Conservation (phyloP, 2,113 vertebrate genomes). For the Seriola aureovittata region DNA sequence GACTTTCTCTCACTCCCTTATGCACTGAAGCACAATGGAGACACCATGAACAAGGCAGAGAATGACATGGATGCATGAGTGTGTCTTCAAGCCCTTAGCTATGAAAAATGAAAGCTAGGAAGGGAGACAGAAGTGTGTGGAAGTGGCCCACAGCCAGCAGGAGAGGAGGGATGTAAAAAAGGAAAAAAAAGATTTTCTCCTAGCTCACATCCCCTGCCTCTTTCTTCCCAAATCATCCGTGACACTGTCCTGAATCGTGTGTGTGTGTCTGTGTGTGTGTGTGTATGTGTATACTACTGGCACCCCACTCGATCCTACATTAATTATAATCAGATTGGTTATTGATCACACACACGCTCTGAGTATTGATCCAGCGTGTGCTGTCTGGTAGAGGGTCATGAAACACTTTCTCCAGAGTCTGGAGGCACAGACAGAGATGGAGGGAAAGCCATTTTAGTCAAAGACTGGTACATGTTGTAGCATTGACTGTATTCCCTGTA, state of each 20-base stretch:
- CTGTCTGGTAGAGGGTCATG: conserved; percentile 44
- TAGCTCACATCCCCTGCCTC: background rate
- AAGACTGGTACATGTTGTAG: background rate
- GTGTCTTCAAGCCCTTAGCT: background rate
- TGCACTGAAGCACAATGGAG: background rate
- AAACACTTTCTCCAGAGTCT: conserved; percentile 47
- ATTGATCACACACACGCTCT: conserved; percentile 61
- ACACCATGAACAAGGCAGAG: background rate
- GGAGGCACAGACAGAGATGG: background rate
- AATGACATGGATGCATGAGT: background rate
- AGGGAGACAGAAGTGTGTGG: background rate
- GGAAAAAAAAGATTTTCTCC: conserved; percentile 13
- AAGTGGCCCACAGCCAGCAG: conserved; percentile 3
- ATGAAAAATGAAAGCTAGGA: background rate
- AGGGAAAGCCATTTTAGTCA: conserved; percentile 1
- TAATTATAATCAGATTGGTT: conserved; percentile 77
- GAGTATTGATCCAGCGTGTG: conserved; percentile 58
- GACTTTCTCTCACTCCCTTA: background rate
- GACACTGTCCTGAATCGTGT: conserved; percentile 11
- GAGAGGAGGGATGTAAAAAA: conserved; percentile 1
- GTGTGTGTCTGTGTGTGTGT: conserved; percentile 20
- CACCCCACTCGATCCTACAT: conserved; percentile 53
- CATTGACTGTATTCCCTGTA: conserved; percentile 20
- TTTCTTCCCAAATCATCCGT: conserved; percentile 28
- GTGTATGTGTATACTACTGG: background rate